Percentiles rank a stretch among this genome's conserved stretches.
These are phyloP conservation scores for Agapostemon virescens DNA, from an alignment of 2,888 invertebrate species.

Conservation along the genomic window DNA sequence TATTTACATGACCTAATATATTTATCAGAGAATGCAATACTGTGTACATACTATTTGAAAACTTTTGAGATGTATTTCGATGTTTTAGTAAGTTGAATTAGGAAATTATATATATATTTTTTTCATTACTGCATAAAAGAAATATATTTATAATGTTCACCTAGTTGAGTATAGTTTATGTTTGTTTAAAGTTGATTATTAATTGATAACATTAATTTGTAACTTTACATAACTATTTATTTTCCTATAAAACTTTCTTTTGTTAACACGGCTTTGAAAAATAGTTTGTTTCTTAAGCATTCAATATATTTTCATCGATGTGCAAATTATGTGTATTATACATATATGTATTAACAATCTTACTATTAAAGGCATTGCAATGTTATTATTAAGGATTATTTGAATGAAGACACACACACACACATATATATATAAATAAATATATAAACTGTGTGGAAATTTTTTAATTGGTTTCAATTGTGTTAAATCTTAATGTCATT, in stretches of 20 bases:
- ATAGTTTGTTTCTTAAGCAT: conserved; percentile 14
- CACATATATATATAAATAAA: too few species aligned
- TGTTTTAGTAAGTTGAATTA: conserved; percentile 7
- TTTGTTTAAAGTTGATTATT: not conserved
- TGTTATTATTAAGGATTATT: conserved; percentile 26
- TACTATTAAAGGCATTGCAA: conserved; percentile 23
- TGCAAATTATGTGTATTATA: conserved; percentile 17
- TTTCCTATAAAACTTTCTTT: not conserved
- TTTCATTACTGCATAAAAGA: not conserved
- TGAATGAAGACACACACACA: not conserved
- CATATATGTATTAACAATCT: conserved; percentile 25
- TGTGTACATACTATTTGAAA: conserved; percentile 21
- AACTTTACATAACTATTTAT: not conserved
- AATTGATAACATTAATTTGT: not conserved
- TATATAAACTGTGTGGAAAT: not conserved
- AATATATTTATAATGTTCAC: not conserved
- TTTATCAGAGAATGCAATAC: conserved; percentile 38
- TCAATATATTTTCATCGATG: not conserved
- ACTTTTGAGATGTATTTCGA: conserved; percentile 3
- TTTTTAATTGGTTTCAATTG: conserved; percentile 3
- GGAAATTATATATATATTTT: not conserved
- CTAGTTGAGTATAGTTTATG: not conserved
- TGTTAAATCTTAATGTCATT: not conserved
- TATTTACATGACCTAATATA: conserved; percentile 53
- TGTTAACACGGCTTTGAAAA: conserved; percentile 3